These are phyloP conservation scores for Crax fasciolata DNA, from an alignment of 2,797 vertebrate genomes.

Conservation along the genomic window DNA sequence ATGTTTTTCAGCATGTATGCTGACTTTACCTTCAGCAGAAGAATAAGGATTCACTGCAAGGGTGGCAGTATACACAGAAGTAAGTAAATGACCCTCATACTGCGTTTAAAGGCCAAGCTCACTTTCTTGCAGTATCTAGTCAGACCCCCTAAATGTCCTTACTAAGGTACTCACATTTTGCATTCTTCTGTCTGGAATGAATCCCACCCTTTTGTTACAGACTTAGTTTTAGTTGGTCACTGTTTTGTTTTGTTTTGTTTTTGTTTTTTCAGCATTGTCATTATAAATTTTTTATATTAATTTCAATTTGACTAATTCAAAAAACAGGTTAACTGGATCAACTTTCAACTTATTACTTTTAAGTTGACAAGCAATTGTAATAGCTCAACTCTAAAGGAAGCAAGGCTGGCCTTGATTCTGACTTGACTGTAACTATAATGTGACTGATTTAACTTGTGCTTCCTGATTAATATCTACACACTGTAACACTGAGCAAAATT, in stretches of 20 bases:
- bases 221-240: constrained; percentile 1
- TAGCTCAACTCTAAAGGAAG: not conserved
- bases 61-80: not conserved
- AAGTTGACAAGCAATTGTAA: not conserved
- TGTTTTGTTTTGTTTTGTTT: not conserved
- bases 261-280: not conserved
- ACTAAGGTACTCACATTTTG: not conserved
- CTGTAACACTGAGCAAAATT: not conserved
- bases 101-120: constrained; percentile 16
- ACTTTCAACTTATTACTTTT: not conserved
- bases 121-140: not conserved
- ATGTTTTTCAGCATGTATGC: not conserved
- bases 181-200: not conserved
- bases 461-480: not conserved
- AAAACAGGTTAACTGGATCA: not conserved
- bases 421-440: not conserved
- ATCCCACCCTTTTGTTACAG: not conserved
- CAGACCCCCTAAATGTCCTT: not conserved
- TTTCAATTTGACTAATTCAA: not conserved
- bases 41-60: not conserved
- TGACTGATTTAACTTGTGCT: not conserved
- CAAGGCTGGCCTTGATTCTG: not conserved
- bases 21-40: not conserved
- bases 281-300: not conserved
- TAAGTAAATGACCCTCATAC: constrained; percentile 13